Percentiles rank a stretch among this genome's conserved stretches.
Conservation (phyloP, 2,113 vertebrate species). For the Colius striatus region DNA sequence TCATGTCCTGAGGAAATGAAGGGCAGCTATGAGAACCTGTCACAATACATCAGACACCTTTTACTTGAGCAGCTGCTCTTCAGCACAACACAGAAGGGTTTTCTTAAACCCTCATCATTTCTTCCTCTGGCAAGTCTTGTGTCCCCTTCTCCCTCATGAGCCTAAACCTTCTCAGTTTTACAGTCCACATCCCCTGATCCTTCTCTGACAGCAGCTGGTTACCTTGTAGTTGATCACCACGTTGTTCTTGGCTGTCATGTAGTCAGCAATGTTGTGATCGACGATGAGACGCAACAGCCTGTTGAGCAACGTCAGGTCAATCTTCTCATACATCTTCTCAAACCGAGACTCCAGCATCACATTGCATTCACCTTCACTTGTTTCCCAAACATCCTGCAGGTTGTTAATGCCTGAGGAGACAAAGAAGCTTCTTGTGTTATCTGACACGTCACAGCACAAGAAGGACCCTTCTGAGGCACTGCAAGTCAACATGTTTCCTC, state of each 20-base stretch:
- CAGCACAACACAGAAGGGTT: neutral
- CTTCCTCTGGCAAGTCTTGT: neutral
- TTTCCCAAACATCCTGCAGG: conserved; percentile 98
- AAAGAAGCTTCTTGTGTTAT: neutral
- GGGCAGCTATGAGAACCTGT: neutral
- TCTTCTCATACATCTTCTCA: conserved; percentile 99
- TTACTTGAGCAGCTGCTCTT: neutral
- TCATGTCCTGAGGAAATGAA: conserved; percentile 89
- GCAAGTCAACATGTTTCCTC: accelerated
- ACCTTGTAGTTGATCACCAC: conserved; percentile 99
- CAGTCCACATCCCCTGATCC: neutral
- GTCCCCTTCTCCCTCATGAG: neutral
- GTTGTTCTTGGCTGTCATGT: conserved; percentile 99
- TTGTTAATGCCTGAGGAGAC: conserved; percentile 91
- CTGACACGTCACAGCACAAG: neutral
- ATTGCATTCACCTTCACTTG: conserved; percentile 95
- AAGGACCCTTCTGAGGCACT: neutral
- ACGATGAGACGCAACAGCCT: conserved; percentile 97
- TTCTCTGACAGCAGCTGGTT: neutral
- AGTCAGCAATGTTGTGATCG: conserved; percentile 99
- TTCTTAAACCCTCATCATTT: neutral
- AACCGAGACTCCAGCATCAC: conserved; percentile 99
- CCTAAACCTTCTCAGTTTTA: neutral
- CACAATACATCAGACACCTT: neutral
- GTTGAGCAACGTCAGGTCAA: conserved; percentile 96